Base-by-base conservation (phyloP, 2,888 invertebrate species). In the Chaetoderma sp. region DNA sequence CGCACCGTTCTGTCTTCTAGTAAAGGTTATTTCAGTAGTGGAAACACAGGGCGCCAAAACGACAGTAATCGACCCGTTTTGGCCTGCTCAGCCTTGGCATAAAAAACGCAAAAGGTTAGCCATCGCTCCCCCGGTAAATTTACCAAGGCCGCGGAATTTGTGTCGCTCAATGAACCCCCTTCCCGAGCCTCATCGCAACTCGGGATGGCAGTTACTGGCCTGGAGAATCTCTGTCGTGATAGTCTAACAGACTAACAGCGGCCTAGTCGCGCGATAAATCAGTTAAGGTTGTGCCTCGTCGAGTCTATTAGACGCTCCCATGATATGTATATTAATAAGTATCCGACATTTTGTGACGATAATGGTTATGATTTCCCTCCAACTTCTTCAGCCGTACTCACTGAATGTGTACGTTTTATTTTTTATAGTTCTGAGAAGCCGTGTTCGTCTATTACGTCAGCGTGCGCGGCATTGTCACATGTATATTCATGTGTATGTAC, bases 11-110 rank as follows among this genome's bases (percentile, higher is more conserved):
- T 52, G 54, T 23, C 44, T 63, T 1, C 23, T 66, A 8, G 32
- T 57, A 36, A 8, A 23, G 23, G 30, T 66, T 21, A n/a, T 66
- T 21, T 44, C 62, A n/a, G 45, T 68, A 27, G 27, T 61, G 21
- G 4, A 50, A 56, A 13, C 21, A 16, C 63, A 63, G 21, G 5
- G 28, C 1, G 63, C 55, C 10, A 32, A n/a, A 18, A 55, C 55
- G 6, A 59, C 59, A 10, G 25, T 58, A 18, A 67, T 66, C 23
- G 63, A 61, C 2, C 62, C 65, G 16, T 25, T 13, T 2, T 67
- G 67, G 63, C 63, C 65, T 18, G 44, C 36, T 1, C 62, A 67
- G 33, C 5, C 23, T 4, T 66, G 66, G 66, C 52, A 44, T 28
- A 13, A 4, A 13, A 1, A 18, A 58, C 33, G 58, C 25, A 16